These are phyloP conservation scores for Phyllostomus discolor DNA, from an alignment of 2,113 vertebrate species.

Conservation along the genomic window DNA sequence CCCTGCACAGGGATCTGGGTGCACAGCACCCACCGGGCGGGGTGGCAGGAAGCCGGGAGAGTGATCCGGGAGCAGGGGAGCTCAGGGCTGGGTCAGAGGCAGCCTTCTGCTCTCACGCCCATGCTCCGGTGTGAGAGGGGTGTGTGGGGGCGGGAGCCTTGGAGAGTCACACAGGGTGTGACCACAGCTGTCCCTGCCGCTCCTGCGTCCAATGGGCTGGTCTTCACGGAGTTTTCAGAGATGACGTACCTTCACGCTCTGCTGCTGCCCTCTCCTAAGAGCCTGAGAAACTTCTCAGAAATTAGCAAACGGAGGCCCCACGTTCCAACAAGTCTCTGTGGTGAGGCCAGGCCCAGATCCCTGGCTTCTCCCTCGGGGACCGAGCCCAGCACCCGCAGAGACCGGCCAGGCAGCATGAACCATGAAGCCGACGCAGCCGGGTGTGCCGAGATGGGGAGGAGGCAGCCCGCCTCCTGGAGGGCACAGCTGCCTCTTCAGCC, in stretches of 20 bases:
- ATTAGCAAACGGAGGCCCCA: neutral
- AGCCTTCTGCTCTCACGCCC: neutral
- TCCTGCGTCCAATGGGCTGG: too few relatives aligned
- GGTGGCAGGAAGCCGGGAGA: neutral
- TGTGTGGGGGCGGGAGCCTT: fast-evolving
- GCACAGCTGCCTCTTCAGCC: neutral
- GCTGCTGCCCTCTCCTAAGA: neutral
- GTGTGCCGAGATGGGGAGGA: fast-evolving
- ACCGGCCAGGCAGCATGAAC: neutral
- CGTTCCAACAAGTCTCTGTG: too few relatives aligned
- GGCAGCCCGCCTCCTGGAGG: neutral
- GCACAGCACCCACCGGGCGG: neutral
- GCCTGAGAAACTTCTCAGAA: neutral
- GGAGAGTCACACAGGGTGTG: neutral
- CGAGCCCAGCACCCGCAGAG: fast-evolving
- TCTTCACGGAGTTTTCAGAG: neutral
- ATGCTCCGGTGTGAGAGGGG: neutral
- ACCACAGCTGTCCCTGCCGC: fast-evolving
- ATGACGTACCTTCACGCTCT: neutral
- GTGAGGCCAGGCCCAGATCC: neutral
- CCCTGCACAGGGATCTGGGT: fast-evolving
- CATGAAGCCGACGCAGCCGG: too few relatives aligned
- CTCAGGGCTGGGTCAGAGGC: neutral
- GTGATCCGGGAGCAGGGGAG: neutral
- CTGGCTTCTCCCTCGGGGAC: neutral